Base-by-base conservation (phyloP, 1,140 invertebrate species). In the Euura lappo region DNA sequence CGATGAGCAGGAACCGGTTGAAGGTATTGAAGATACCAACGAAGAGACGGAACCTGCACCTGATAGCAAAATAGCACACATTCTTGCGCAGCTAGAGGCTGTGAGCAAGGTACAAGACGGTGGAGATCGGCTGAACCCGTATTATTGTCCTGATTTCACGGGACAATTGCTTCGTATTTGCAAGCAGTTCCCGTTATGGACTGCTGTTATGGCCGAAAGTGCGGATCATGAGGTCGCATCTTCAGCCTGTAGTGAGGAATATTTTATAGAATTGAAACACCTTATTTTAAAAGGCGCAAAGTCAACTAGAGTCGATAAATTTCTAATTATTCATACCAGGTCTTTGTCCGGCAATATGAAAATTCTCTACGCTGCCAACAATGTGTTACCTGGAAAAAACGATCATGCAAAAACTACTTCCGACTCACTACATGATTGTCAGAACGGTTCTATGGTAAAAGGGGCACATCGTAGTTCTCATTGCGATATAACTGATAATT, bases 121-220 rank as follows among this genome's bases (percentile, higher is more conserved):
- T 42, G 11, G 1, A 13, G 46, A 65, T 8, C 44, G 64, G 65
- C 67, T 60, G 3, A 75, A 75, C 51, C 74, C 74, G n/a, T 75
- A 75, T 47, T 72, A 45, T 4, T 75, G 71, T 67, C 47, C 47
- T 2, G 28, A 65, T 43, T 75, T 75, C 45, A 71, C 28, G 44
- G 4, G 60, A 28, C 6, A 68, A 44, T 11, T 42, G 66, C 4
- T 10, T 69, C 44, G 72, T 64, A n/a, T 13, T 72, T n/a, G 44
- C 47, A 70, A 67, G n/a, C 68, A 72, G n/a, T 75, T 75, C 69
- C 51, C 68, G 28, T 68, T 75, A 13, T 75, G 74, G 74, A 70
- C 74, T 44, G 6, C 44, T 7, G 46, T 69, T 3, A 43, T 72
- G 67, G 13, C 47, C 5, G 45, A 5, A 46, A 64, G 70, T 72